Base-by-base conservation (phyloP, 2,888 invertebrate species). In the Acleris cristana region DNA sequence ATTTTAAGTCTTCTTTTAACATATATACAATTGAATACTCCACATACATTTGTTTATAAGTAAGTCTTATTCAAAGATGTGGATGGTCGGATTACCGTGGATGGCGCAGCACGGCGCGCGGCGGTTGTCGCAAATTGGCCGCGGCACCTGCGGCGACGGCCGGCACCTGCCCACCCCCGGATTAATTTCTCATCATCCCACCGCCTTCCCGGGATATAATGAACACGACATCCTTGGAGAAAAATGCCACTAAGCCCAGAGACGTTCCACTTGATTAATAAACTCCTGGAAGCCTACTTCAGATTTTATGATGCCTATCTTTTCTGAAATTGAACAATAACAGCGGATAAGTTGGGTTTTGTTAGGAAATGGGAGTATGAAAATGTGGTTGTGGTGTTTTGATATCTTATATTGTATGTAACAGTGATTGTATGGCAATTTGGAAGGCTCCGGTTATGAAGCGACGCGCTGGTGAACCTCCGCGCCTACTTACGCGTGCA, bases 151-250 rank as follows among this genome's bases (percentile, higher is more conserved):
- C 82, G 77, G 53, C 73, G 63, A 61, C 81, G 72, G 78, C 52
- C 56, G 72, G 70, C 88, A 87, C 88, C 88, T 88, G 87, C 85
- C 80, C 79, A 74, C 79, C 81, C 78, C 78, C 78, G 89, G 92
- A 91, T 92, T 92, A 92, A 91, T 92, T 89, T 90, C 91, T 91
- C 90, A 91, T 92, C 90, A 91, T 86, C 83, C 79, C 80, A 79
- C 79, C 81, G 83, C 85, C 80, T 85, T 80, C 82, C 77, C 76
- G 75, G 79, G 80, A 86, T 84, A 88, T 89, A 92, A 92, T 90
- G 91, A 88, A 85, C 82, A 85, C 77, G 82, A 83, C 82, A 83
- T 85, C 83, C 85, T 84, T 79, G 75, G 75, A 87, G 89, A 90
- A 92, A 92, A 92, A 92, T 87, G 80, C 85, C 79, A 84, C 82